These are phyloP conservation scores for Deilephila porcellus DNA, from an alignment of 2,888 invertebrate genomes.

Conservation along the genomic window DNA sequence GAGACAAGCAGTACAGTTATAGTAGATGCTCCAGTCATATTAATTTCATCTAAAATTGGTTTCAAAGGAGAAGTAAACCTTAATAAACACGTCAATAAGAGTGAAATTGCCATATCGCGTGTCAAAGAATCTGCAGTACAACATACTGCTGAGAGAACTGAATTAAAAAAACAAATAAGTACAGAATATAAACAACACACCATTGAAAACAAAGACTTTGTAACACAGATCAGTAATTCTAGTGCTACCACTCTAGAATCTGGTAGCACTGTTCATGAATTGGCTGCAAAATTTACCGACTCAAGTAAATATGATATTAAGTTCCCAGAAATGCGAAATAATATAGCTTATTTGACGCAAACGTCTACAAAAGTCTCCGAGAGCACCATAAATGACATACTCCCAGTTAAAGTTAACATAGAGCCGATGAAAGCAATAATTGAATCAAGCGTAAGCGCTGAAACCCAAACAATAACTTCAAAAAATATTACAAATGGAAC, in stretches of 20 bases:
- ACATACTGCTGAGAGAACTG: not conserved
- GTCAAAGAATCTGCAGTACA: slow-evolving; percentile 7
- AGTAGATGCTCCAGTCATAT: slow-evolving; percentile 29
- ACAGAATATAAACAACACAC: slow-evolving; percentile 6
- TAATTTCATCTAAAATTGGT: slow-evolving; percentile 13
- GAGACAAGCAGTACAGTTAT: slow-evolving; percentile 2
- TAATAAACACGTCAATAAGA: slow-evolving; percentile 31
- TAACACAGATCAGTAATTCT: not conserved
- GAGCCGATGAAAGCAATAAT: not conserved
- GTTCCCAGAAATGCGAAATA: not conserved
- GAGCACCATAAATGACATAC: not conserved
- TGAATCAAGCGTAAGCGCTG: not conserved
- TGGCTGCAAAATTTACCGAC: not conserved
- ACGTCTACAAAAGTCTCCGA: not conserved
- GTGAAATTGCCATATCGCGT: slow-evolving; percentile 34
- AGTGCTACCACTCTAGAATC: not conserved
- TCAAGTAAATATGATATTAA: not conserved
- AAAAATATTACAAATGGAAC: not conserved
- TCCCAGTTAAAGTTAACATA: not conserved
- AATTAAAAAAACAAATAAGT: slow-evolving; percentile 22
- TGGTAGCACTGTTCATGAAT: not conserved
- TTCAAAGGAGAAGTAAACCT: slow-evolving; percentile 32
- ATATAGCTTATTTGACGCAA: not conserved
- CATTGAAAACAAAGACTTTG: not conserved
- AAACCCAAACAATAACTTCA: not conserved